Conservation (phyloP, 2,113 vertebrate genomes). For the Varanus salvator region DNA sequence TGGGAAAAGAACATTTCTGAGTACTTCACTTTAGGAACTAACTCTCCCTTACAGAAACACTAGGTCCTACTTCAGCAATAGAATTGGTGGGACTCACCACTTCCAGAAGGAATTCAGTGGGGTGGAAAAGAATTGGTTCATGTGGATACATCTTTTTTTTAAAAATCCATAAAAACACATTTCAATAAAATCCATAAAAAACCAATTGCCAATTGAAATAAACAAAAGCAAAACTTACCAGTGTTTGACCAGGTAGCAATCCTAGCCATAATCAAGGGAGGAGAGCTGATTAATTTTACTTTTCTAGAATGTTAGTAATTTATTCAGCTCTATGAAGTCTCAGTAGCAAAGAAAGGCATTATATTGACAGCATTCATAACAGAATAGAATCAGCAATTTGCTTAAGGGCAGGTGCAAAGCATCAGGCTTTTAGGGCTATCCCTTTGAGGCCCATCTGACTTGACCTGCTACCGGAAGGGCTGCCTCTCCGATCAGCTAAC, state of each 20-base stretch:
- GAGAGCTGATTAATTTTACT: not conserved
- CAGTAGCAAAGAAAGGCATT: constrained; percentile 14
- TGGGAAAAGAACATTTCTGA: no score
- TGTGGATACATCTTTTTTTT: no score
- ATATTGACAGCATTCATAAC: constrained; percentile 29
- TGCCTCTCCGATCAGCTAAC: not conserved
- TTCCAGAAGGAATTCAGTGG: no score
- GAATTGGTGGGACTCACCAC: no score
- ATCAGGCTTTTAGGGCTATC: constrained; percentile 52
- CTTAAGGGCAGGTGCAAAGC: constrained; percentile 45
- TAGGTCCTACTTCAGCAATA: no score
- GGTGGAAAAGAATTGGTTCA: no score
- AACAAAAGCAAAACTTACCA: no score
- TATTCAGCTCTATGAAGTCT: constrained; percentile 38
- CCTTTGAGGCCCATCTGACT: constrained; percentile 39
- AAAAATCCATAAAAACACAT: no score
- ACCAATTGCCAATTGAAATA: not conserved
- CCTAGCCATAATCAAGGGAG: not conserved
- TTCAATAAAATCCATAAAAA: not conserved
- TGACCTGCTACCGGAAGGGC: not conserved
- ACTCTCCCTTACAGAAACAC: no score
- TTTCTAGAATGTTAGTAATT: constrained; percentile 50
- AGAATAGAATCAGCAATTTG: constrained; percentile 32
- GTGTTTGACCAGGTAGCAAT: not conserved
- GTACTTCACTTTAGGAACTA: no score